Percentiles rank a stretch among this genome's conserved stretches.
These are phyloP conservation scores for Lethrus apterus DNA, from an alignment of 1,140 invertebrate genomes.

Conservation along the genomic window DNA sequence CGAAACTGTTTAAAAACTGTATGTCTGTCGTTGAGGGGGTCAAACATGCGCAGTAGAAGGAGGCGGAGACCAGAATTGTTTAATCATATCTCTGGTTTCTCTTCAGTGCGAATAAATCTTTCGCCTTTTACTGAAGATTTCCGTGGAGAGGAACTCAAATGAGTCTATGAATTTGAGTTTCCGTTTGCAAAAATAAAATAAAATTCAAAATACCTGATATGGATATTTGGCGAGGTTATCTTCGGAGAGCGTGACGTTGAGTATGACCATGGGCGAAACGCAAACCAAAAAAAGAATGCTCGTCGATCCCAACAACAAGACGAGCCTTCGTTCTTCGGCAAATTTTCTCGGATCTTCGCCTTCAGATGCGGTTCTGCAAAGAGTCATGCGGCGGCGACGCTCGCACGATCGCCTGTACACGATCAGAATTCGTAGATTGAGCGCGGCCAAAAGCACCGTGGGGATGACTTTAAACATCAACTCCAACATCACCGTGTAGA, in stretches of 20 bases:
- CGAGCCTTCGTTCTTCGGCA: conserved; percentile 62
- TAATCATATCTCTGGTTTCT: conserved; percentile 13
- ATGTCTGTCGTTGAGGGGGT: no score
- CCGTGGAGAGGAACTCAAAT: neutral
- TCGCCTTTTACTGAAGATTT: conserved; percentile 23
- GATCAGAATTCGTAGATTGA: conserved; percentile 64
- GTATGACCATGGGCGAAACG: conserved; percentile 67
- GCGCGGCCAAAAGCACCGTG: conserved; percentile 55
- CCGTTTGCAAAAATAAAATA: neutral
- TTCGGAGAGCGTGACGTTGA: conserved; percentile 61
- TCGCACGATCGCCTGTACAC: conserved; percentile 60
- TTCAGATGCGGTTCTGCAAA: conserved; percentile 47
- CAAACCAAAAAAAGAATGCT: conserved; percentile 67
- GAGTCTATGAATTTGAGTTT: neutral
- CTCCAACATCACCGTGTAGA: conserved; percentile 58
- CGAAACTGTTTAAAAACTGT: no score
- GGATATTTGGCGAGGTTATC: conserved; percentile 53
- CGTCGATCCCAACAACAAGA: conserved; percentile 62
- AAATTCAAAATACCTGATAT: conserved; percentile 49
- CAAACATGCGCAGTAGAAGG: no score
- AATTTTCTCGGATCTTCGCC: conserved; percentile 58
- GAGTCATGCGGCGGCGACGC: conserved; percentile 54
- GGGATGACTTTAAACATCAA: conserved; percentile 61
- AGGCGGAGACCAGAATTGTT: no score
- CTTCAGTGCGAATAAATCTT: conserved; percentile 19